A percentile compares a stretch with the other conserved stretches of the same genome.
Conservation (phyloP, 2,797 vertebrate species). For the Spinus olivaceus region DNA sequence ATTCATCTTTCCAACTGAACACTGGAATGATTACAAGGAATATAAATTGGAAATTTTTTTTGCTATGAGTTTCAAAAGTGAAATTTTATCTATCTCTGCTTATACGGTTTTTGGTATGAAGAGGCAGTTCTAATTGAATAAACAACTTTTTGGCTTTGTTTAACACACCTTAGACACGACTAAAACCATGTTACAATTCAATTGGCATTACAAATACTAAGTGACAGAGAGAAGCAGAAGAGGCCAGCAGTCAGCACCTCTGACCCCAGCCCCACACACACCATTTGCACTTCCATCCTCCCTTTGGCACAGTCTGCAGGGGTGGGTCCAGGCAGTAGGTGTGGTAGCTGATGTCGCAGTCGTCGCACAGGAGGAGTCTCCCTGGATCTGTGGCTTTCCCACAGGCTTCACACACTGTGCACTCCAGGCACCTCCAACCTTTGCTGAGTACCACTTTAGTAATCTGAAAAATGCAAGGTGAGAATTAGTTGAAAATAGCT, state of each 20-base stretch:
- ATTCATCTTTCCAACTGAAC: neutral
- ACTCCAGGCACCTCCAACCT: conserved; percentile 98
- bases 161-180: neutral
- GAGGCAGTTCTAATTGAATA: neutral
- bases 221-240: neutral
- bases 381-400: conserved; percentile 96
- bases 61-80: neutral
- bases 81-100: neutral
- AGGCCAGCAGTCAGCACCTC: neutral
- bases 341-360: conserved; percentile 99
- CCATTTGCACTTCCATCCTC: conserved; percentile 99
- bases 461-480: conserved; percentile 79
- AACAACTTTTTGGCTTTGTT: neutral
- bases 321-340: conserved; percentile 98
- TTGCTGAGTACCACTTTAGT: conserved; percentile 97
- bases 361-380: conserved; percentile 92
- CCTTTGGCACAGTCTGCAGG: conserved; percentile 96
- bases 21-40: neutral
- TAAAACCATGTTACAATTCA: neutral
- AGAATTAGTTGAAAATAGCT: neutral
- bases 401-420: conserved; percentile 96
- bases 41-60: neutral
- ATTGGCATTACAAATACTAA: neutral
- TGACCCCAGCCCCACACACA: conserved; percentile 56
- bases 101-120: neutral